A percentile compares a stretch with the other conserved stretches of the same genome.
Conservation (phyloP, 2,113 vertebrate genomes). For the Catharus bicknelli region DNA sequence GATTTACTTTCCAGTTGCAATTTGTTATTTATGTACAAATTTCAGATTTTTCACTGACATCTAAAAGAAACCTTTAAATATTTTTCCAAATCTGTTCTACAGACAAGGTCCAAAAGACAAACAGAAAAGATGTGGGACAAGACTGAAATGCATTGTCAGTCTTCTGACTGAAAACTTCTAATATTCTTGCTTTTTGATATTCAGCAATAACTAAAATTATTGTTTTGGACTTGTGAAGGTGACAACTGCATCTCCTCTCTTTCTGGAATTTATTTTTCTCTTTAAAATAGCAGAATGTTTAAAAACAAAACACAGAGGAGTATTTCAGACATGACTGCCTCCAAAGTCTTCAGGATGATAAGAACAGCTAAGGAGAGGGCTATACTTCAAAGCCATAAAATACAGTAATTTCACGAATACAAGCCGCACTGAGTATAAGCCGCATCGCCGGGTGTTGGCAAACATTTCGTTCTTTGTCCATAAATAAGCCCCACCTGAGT, state of each 20-base stretch:
- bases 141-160: not conserved
- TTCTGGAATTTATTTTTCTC: not conserved
- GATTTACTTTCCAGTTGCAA: not conserved
- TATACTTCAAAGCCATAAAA: not conserved
- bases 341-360: not conserved
- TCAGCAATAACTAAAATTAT: not conserved
- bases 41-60: not conserved
- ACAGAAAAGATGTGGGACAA: not conserved
- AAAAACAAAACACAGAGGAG: not conserved
- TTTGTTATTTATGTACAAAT: not conserved
- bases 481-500: no score
- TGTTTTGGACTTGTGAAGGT: not conserved
- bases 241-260: not conserved
- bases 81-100: not conserved
- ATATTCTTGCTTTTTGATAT: not conserved
- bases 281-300: not conserved
- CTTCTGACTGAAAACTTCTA: constrained; percentile 20
- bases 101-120: constrained; percentile 3
- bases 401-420: no score
- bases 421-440: no score
- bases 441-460: no score
- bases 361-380: not conserved
- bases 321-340: not conserved
- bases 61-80: not conserved
- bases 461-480: no score